phyloP scores from a whole-genome alignment of 2,797 vertebrate genomes.

The Clarias pachynema region DNA sequence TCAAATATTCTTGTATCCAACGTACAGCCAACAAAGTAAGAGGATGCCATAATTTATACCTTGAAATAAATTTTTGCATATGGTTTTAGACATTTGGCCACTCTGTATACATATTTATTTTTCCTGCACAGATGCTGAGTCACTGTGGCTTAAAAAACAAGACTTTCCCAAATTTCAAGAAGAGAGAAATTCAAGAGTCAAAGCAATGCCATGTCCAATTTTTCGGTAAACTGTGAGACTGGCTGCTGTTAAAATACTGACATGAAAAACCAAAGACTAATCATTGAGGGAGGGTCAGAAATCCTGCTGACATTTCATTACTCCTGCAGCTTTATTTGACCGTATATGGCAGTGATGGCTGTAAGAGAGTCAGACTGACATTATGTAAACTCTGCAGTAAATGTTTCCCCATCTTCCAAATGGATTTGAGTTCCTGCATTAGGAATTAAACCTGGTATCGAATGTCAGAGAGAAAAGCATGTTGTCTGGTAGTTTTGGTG shows the following conservation, averaged over 20 bases:
- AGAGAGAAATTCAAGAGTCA: neutral
- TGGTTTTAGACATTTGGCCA: no score
- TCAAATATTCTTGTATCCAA: no score
- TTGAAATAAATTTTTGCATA: no score
- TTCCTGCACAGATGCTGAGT: conserved; percentile 20
- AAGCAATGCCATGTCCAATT: neutral
- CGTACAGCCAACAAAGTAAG: no score
- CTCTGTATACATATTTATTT: neutral
- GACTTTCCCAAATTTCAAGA: neutral
- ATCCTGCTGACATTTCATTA: neutral
- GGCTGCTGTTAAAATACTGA: neutral
- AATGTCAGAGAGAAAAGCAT: neutral
- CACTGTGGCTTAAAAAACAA: conserved; percentile 1
- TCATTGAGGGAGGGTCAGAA: neutral
- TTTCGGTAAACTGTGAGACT: neutral
- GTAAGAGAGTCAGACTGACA: neutral
- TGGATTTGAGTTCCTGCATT: conserved; percentile 14
- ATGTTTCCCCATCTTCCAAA: neutral
- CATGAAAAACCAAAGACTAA: neutral
- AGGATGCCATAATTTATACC: no score
- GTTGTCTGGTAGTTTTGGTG: neutral
- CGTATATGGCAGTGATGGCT: conserved; percentile 26
- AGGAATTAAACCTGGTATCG: neutral
- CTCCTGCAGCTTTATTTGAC: conserved; percentile 12
- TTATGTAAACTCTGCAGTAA: conserved; percentile 16